phyloP scores from a whole-genome alignment of 2,888 invertebrate genomes.

The Nomada hirtipes region DNA sequence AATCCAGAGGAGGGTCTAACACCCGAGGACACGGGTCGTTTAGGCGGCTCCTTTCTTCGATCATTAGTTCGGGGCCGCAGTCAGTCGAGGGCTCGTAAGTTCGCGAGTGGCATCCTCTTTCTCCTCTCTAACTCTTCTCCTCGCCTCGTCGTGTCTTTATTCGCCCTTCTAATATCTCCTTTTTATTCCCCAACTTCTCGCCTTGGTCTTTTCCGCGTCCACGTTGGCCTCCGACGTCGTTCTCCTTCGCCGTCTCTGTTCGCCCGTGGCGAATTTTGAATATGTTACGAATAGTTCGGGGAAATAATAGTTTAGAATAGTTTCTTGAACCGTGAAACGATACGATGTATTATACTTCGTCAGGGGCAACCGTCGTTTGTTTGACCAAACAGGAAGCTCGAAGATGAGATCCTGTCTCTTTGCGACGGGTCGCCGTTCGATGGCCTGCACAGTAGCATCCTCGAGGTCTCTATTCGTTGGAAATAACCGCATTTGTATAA shows the following conservation, averaged over 20 bases:
- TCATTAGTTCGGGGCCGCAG: conserved; percentile 78
- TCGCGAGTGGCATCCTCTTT: conserved; percentile 64
- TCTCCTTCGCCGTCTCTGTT: conserved; percentile 17
- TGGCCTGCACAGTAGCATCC: conserved; percentile 63
- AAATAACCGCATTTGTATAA: conserved; percentile 56
- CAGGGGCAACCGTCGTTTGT: conserved; percentile 6
- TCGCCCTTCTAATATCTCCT: conserved; percentile 36
- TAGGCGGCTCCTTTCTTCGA: conserved; percentile 83
- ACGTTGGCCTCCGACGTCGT: conserved; percentile 27
- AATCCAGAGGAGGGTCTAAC: conserved; percentile 76
- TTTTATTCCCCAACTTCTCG: not conserved
- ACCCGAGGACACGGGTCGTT: conserved; percentile 83
- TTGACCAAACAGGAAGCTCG: conserved; percentile 48
- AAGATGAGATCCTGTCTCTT: conserved; percentile 74
- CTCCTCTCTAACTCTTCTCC: conserved; percentile 49
- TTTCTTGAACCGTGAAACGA: too few relatives aligned
- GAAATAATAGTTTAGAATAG: not conserved
- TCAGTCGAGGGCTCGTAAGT: conserved; percentile 63
- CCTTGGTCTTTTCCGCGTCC: conserved; percentile 30
- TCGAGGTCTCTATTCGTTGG: conserved; percentile 34
- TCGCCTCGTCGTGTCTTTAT: conserved; percentile 52
- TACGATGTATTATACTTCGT: too few relatives aligned
- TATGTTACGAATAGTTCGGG: not conserved
- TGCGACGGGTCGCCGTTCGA: conserved; percentile 79
- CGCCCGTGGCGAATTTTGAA: not conserved